Evolutionary conservation across 1,140 invertebrate genomes (phyloP), one percentile per base, ranked within the genome.

Genomic region (Halesus radiatus): DNA sequence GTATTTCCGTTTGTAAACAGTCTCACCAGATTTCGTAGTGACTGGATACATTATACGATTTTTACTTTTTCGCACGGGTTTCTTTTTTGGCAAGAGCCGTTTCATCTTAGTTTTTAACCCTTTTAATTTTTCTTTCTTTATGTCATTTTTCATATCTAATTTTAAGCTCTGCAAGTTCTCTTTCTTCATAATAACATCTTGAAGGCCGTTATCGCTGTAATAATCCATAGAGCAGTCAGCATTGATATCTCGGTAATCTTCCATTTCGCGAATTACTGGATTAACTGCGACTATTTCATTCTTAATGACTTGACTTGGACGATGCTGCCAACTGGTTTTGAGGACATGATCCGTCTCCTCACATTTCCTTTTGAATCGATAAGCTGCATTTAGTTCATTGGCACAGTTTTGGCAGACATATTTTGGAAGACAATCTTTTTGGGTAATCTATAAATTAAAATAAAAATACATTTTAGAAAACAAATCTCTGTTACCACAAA

Each of bases 311-410:
- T 20, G 45, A 78, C 45, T 23, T 58, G 74, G 45, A 7, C 78
- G 68, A 56, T 22, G 16, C 62, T 22, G 54, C 66, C 77, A 72
- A 45, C 52, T 74, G 23, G 53, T 77, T 37, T 81, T 83, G 18
- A 80, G 73, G 7, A 72, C 53, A 8, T 29, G 18, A 72, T 90
- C 88, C 0, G 85, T 78, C 32, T 87, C 85, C 84, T 88, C 88
- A 85, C 88, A 89, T 86, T 88, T 88, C 20, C 84, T 81, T 81
- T 87, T 84, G 75, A 90, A 90, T 84, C 87, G 88, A 74, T 87
- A 89, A 5, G 88, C 88, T 60, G 85, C 85, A 72, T 88, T 86
- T 26, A 90, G 81, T 75, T 88, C 85, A 80, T 84, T 84, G 1
- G 86, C 81, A 80, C 89, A 90, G 22, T 82, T 85, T n/a, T 85